These are phyloP conservation scores for Centruroides sculpturatus DNA, from an alignment of 1,140 invertebrate species.

Conservation along the genomic window DNA sequence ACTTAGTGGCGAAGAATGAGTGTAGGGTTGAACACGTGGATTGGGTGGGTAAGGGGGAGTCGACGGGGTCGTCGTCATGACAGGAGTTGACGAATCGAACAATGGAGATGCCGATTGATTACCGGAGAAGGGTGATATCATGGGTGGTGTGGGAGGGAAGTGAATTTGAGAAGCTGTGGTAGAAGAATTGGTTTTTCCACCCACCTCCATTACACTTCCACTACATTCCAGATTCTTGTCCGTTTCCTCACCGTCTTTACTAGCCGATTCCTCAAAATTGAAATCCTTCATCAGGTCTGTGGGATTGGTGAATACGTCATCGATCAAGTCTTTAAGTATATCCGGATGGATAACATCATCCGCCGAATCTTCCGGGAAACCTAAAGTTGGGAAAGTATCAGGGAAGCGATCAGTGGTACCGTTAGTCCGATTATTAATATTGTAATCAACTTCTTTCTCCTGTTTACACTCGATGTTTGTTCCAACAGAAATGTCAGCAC, in stretches of 20 bases:
- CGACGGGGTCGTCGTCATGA: constrained; percentile 19
- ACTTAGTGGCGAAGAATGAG: background rate
- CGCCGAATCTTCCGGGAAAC: constrained; percentile 61
- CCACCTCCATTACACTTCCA: too few relatives aligned
- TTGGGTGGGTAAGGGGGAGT: constrained; percentile 5
- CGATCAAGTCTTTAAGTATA: constrained; percentile 73
- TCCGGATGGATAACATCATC: constrained; percentile 66
- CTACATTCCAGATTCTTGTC: constrained; percentile 29
- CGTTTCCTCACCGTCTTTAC: constrained; percentile 41
- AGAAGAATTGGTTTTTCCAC: too few relatives aligned
- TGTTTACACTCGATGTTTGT: constrained; percentile 56
- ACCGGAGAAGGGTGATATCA: too few relatives aligned
- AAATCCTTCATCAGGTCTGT: constrained; percentile 62
- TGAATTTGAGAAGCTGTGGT: too few relatives aligned
- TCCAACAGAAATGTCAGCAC: background rate
- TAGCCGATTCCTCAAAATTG: constrained; percentile 23
- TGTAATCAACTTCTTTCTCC: constrained; percentile 31
- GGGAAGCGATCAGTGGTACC: constrained; percentile 37
- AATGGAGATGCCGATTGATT: too few relatives aligned
- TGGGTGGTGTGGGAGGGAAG: too few relatives aligned
- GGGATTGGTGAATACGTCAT: constrained; percentile 46
- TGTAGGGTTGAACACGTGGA: constrained; percentile 3
- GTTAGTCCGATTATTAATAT: background rate
- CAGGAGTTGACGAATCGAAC: constrained; percentile 15
- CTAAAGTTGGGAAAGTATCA: constrained; percentile 38